Conservation (phyloP, 1,140 invertebrate genomes). For the Papilio polyxenes region DNA sequence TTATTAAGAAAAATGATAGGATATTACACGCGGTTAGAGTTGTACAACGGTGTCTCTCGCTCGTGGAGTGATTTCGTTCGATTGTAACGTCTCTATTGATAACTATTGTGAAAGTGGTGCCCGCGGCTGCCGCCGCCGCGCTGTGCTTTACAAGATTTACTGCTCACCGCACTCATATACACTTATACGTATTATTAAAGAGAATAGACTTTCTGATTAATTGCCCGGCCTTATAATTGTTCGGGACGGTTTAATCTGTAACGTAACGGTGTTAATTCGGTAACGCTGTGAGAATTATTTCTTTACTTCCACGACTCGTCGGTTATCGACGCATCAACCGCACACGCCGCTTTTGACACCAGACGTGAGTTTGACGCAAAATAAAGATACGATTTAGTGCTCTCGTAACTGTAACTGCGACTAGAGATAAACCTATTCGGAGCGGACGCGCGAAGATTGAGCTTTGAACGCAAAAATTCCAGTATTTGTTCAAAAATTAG, state of each 20-base stretch:
- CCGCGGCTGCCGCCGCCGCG: slow-evolving; percentile 55
- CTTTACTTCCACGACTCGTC: slow-evolving; percentile 60
- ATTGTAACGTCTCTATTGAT: slow-evolving; percentile 77
- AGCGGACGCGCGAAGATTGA: slow-evolving; percentile 56
- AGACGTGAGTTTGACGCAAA: slow-evolving; percentile 67
- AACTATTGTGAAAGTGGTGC: slow-evolving; percentile 71
- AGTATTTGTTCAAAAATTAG: slow-evolving; percentile 77
- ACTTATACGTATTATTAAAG: slow-evolving; percentile 74
- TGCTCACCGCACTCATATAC: slow-evolving; percentile 57
- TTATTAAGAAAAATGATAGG: slow-evolving; percentile 80
- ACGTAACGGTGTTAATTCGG: slow-evolving; percentile 60
- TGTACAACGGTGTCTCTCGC: slow-evolving; percentile 68
- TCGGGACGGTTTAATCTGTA: slow-evolving; percentile 58
- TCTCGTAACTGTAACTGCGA: slow-evolving; percentile 60
- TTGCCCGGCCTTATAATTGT: slow-evolving; percentile 66
- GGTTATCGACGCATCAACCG: slow-evolving; percentile 60
- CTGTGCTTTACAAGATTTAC: slow-evolving; percentile 65
- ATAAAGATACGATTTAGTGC: slow-evolving; percentile 71
- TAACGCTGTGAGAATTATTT: slow-evolving; percentile 62
- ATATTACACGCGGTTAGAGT: slow-evolving; percentile 71
- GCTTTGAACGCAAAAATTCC: slow-evolving; percentile 73
- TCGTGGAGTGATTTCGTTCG: slow-evolving; percentile 60
- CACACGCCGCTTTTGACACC: slow-evolving; percentile 42
- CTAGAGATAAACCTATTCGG: slow-evolving; percentile 62
- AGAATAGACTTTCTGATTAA: slow-evolving; percentile 69